These are phyloP conservation scores for Porites lutea DNA, from an alignment of 64 coral and sea anemone species.

Conservation along the genomic window DNA sequence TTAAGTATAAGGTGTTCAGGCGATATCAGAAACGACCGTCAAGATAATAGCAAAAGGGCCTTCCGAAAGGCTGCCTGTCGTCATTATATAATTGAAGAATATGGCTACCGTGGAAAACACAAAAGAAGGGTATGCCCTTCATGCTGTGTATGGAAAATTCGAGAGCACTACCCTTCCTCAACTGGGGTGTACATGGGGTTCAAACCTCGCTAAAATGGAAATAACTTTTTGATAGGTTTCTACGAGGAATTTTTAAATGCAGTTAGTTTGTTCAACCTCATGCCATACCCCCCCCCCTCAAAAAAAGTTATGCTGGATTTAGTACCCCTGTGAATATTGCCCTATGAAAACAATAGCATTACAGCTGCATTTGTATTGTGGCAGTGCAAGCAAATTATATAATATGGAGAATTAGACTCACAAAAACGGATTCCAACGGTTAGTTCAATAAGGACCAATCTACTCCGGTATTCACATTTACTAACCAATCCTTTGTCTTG, in stretches of 20 bases:
- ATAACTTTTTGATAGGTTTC: not conserved
- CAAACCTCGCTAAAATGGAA: constrained; percentile 7
- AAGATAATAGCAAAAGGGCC: not conserved
- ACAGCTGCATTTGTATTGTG: not conserved
- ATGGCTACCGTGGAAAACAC: not conserved
- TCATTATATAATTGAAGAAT: not conserved
- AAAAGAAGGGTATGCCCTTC: not conserved
- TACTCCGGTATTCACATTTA: not conserved
- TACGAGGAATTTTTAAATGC: not conserved
- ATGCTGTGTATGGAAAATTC: constrained; percentile 27
- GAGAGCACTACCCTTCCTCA: not conserved
- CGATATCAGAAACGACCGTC: not conserved
- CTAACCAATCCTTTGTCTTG: not conserved
- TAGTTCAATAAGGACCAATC: not conserved
- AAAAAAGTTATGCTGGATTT: not conserved
- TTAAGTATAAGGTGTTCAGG: not conserved
- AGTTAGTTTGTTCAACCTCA: not conserved
- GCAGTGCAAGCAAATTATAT: not conserved
- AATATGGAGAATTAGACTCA: not conserved
- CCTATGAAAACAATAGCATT: not conserved
- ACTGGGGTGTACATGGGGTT: constrained; percentile 13
- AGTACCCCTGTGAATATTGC: not conserved
- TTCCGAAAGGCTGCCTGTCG: constrained; percentile 11
- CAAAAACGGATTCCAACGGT: not conserved
- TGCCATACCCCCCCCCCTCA: not conserved